A percentile compares a stretch with the other conserved stretches of the same genome.
These are phyloP conservation scores for Conus betulinus DNA, from an alignment of 1,140 invertebrate genomes.

Conservation along the genomic window DNA sequence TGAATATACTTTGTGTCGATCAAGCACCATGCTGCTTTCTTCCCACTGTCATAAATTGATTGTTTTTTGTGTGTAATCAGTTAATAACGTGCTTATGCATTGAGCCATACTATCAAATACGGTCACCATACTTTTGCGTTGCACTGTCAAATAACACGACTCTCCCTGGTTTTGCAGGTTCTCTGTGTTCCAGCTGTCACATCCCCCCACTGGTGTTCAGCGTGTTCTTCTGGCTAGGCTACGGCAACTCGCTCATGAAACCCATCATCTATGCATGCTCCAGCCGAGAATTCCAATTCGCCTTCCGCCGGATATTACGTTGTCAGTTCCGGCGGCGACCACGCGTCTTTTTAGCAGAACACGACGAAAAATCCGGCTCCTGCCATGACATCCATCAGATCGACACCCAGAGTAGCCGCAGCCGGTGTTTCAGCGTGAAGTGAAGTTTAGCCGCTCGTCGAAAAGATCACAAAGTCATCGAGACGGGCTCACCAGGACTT, in stretches of 20 bases:
- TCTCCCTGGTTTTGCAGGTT: constrained; percentile 72
- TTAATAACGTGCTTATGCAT: not conserved
- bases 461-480: not conserved
- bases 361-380: constrained; percentile 24
- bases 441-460: not conserved
- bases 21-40: not conserved
- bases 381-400: constrained; percentile 30
- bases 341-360: constrained; percentile 44
- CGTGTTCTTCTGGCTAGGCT: constrained; percentile 84
- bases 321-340: constrained; percentile 49
- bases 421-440: not conserved
- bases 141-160: not conserved
- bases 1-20: not conserved
- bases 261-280: constrained; percentile 98
- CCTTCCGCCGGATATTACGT: constrained; percentile 66
- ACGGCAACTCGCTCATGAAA: constrained; percentile 87
- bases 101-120: not conserved
- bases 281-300: constrained; percentile 94
- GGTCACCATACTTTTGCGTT: no score
- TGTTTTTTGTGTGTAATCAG: not conserved
- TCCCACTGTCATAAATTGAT: not conserved
- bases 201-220: constrained; percentile 69
- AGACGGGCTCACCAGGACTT: not conserved
- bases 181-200: constrained; percentile 57
- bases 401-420: not conserved